These are phyloP conservation scores for Apostichopus californicus DNA, from an alignment of 35 echinoderm and acorn worm genomes.

Conservation along the genomic window DNA sequence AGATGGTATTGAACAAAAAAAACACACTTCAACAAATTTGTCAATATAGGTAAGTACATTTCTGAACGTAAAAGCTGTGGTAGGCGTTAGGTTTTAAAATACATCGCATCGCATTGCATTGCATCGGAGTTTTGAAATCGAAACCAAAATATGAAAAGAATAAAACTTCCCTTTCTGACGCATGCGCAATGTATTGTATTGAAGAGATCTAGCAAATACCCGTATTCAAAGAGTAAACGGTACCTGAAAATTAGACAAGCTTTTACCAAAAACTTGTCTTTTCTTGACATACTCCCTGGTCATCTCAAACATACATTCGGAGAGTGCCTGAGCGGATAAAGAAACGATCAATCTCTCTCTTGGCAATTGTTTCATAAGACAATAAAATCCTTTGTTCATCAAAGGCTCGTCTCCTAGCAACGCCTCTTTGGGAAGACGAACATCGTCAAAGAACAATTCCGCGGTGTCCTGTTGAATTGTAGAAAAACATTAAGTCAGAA, in stretches of 20 bases:
- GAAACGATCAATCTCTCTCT: not conserved
- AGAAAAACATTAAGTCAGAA: not conserved
- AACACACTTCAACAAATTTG: no score
- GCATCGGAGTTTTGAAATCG: no score
- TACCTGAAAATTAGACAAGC: not conserved
- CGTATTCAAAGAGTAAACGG: not conserved
- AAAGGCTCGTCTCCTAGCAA: slow-evolving; percentile 56
- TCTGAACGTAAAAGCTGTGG: no score
- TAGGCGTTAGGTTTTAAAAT: no score
- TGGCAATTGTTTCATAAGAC: not conserved
- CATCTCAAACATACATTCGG: not conserved
- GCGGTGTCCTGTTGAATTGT: slow-evolving; percentile 56
- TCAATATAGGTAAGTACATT: no score
- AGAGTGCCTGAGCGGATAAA: no score
- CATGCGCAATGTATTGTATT: no score
- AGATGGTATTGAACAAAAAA: not conserved
- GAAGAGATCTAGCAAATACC: slow-evolving; percentile 55
- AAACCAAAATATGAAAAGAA: no score
- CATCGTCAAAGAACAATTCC: slow-evolving; percentile 83
- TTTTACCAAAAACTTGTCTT: not conserved
- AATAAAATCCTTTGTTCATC: slow-evolving; percentile 73
- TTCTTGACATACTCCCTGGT: not conserved
- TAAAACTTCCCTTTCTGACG: no score
- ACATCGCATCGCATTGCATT: no score
- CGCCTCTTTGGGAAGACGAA: slow-evolving; percentile 63